A percentile compares a stretch with the other conserved stretches of the same genome.
These are phyloP conservation scores for Microctonus hyperodae DNA, from an alignment of 2,888 invertebrate species.

Conservation along the genomic window DNA sequence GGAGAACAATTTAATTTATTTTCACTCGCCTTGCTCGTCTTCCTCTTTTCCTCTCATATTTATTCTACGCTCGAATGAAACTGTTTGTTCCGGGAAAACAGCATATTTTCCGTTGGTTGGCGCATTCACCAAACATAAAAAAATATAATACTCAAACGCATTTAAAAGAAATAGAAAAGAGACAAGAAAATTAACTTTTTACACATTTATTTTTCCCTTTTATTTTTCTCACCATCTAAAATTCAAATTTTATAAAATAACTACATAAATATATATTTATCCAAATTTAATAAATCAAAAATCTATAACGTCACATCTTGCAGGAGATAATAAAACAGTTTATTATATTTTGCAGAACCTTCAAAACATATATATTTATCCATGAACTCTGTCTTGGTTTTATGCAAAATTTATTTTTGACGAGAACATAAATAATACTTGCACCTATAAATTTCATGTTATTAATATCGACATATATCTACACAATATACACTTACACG, in stretches of 20 bases:
- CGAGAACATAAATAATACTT: no score
- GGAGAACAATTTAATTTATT: constrained; percentile 24
- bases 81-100: constrained; percentile 22
- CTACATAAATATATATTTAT: no score
- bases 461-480: not conserved
- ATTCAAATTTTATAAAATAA: no score
- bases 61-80: constrained; percentile 17
- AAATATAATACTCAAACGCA: constrained; percentile 15
- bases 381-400: no score
- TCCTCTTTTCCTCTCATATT: not conserved
- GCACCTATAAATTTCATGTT: no score
- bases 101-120: constrained; percentile 14
- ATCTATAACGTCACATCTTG: no score
- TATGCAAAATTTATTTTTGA: no score
- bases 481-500: not conserved
- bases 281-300: no score
- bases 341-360: no score
- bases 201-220: not conserved
- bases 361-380: no score
- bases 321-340: no score
- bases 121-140: not conserved
- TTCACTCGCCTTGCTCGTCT: not conserved
- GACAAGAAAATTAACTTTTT: not conserved
- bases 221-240: no score
- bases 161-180: not conserved